Percentiles rank a stretch among this genome's conserved stretches.
phyloP scores from a whole-genome alignment of 2,113 vertebrate species.

The Candoia aspera region DNA sequence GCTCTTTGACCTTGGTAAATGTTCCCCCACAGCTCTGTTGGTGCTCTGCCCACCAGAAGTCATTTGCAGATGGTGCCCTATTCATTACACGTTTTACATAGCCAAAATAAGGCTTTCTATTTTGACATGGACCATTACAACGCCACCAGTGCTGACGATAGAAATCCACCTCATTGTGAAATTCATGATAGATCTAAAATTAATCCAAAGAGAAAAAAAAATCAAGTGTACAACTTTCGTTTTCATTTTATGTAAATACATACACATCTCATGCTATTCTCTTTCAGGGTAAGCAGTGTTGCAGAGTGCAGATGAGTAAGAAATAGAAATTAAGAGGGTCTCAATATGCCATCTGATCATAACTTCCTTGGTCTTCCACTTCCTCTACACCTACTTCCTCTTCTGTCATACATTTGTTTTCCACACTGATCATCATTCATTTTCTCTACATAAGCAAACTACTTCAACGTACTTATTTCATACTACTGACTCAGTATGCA shows the following conservation, averaged over 20 bases:
- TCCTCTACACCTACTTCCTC: neutral
- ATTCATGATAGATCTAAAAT: slow-evolving; percentile 86
- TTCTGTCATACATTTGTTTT: neutral
- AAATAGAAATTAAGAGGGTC: neutral
- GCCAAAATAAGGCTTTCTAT: slow-evolving; percentile 83
- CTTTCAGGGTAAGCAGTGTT: neutral
- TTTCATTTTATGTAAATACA: neutral
- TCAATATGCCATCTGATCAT: neutral
- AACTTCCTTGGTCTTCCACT: neutral
- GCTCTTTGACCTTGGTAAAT: slow-evolving; percentile 89
- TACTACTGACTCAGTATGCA: neutral
- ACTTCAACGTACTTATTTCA: neutral
- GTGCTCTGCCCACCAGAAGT: slow-evolving; percentile 94
- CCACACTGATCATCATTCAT: neutral
- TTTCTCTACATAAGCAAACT: neutral
- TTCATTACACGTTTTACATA: slow-evolving; percentile 93
- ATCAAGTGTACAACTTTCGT: neutral
- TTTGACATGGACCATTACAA: slow-evolving; percentile 87
- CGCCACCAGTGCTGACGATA: slow-evolving; percentile 98
- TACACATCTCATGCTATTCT: neutral
- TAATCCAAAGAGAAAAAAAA: neutral
- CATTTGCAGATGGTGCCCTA: slow-evolving; percentile 85
- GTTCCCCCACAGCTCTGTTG: slow-evolving; percentile 86
- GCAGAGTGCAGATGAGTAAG: neutral
- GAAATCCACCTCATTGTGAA: slow-evolving; percentile 87